Evolutionary conservation across 2,113 vertebrate species (phyloP).

Genomic region (Muntiacus reevesi): DNA sequence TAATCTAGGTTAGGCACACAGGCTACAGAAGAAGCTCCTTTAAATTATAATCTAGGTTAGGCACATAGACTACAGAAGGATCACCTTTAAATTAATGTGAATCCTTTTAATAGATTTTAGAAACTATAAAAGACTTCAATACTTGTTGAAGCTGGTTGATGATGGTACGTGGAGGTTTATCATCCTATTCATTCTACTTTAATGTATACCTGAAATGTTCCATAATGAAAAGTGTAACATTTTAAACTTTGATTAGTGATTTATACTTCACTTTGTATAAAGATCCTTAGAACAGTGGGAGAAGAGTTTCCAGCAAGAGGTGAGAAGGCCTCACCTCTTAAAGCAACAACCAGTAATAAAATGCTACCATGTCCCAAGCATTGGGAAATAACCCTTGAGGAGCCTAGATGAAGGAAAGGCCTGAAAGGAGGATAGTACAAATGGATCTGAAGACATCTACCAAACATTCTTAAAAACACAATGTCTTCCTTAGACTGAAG

Average conservation of each 20-base stretch:
- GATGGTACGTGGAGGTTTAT: not conserved
- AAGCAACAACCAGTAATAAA: not conserved
- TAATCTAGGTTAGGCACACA: not conserved
- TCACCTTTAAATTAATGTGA: not conserved
- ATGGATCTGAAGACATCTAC: not conserved
- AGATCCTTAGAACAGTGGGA: not conserved
- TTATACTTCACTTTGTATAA: not conserved
- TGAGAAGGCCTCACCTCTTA: not conserved
- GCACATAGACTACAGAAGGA: not conserved
- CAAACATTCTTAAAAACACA: not conserved
- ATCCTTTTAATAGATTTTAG: not conserved
- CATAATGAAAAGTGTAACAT: not conserved
- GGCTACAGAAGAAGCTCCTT: not conserved
- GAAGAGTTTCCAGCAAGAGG: not conserved
- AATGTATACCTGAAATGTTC: not conserved
- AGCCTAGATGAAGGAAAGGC: not conserved
- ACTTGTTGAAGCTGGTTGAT: not conserved
- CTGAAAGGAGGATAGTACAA: not conserved
- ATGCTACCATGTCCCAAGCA: not conserved
- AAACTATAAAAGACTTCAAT: not conserved
- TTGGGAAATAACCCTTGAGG: not conserved
- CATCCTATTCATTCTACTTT: not conserved
- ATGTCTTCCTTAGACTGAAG: not conserved
- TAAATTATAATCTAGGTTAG: not conserved
- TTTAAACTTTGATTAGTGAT: not conserved